phyloP scores from a whole-genome alignment of 1,140 invertebrate species.

The Adelges cooleyi region DNA sequence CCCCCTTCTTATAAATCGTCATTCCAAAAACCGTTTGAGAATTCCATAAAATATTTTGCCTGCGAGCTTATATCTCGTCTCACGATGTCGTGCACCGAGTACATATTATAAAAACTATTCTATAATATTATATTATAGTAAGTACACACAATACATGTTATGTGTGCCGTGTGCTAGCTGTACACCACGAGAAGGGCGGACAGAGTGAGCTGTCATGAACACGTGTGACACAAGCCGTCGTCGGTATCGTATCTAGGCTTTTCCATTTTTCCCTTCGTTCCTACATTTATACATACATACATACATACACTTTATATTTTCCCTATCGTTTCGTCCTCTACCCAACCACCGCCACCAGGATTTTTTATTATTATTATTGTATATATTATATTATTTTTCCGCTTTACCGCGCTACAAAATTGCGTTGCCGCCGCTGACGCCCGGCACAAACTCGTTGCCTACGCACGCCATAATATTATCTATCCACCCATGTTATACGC shows the following conservation, averaged over 20 bases:
- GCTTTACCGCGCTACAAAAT: slow-evolving; percentile 22
- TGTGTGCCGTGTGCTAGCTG: too few relatives aligned
- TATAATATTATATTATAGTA: too few relatives aligned
- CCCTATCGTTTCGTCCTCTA: slow-evolving; percentile 27
- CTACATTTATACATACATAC: too few relatives aligned
- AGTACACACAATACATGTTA: too few relatives aligned
- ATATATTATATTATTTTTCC: slow-evolving; percentile 26
- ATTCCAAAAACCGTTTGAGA: too few relatives aligned
- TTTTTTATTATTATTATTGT: neutral
- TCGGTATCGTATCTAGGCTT: neutral
- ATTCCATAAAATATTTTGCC: slow-evolving; percentile 24
- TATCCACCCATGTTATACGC: too few relatives aligned
- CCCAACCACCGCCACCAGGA: slow-evolving; percentile 30
- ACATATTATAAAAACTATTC: neutral
- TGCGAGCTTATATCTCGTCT: too few relatives aligned
- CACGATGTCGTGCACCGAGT: slow-evolving; percentile 7
- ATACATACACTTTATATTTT: slow-evolving; percentile 7
- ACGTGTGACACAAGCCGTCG: slow-evolving; percentile 24
- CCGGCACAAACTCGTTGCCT: neutral
- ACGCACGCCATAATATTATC: slow-evolving; percentile 9
- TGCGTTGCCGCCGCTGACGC: neutral
- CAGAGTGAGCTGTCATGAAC: slow-evolving; percentile 23
- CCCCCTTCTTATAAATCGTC: too few relatives aligned
- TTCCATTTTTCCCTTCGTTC: slow-evolving; percentile 3
- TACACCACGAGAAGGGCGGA: neutral